Evolutionary conservation across 1,140 invertebrate genomes (phyloP).

Genomic region (Arion vulgaris): DNA sequence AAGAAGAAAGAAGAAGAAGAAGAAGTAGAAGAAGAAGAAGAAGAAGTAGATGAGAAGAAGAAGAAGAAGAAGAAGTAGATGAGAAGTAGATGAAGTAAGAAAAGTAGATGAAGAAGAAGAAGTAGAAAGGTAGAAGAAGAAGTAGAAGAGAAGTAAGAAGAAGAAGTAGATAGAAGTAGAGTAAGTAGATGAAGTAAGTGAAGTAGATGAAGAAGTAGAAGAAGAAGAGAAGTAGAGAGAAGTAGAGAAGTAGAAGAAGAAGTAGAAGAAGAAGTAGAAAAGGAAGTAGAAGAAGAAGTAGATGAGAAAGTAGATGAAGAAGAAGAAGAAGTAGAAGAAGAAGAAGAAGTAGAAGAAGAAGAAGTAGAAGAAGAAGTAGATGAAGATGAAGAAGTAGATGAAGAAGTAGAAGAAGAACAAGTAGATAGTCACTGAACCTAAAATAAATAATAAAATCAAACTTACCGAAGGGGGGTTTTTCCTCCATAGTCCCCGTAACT

Average conservation of each 20-base stretch:
- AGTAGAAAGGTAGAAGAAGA: too few species aligned
- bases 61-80: background rate
- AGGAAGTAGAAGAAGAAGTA: conserved; percentile 14
- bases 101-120: too few species aligned
- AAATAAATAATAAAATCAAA: background rate
- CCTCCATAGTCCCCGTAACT: background rate
- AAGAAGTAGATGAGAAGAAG: background rate
- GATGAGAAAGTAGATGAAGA: conserved; percentile 21
- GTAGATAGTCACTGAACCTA: too few species aligned
- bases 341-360: conserved; percentile 22
- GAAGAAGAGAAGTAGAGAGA: too few species aligned
- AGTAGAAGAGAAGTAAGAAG: too few species aligned
- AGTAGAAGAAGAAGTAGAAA: too few species aligned
- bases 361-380: conserved; percentile 29
- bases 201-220: conserved; percentile 28
- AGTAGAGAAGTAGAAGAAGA: too few species aligned
- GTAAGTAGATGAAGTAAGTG: conserved; percentile 4
- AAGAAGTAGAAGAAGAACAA: background rate
- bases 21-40: background rate
- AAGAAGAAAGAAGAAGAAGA: background rate
- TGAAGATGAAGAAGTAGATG: conserved; percentile 18
- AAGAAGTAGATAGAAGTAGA: conserved; percentile 1
- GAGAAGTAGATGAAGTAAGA: conserved; percentile 8
- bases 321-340: conserved; percentile 32
- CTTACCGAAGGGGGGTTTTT: background rate